Percentiles rank a stretch among this genome's conserved stretches.
Evolutionary conservation across 2,888 invertebrate species (phyloP).

Genomic region (Pyralis farinalis): DNA sequence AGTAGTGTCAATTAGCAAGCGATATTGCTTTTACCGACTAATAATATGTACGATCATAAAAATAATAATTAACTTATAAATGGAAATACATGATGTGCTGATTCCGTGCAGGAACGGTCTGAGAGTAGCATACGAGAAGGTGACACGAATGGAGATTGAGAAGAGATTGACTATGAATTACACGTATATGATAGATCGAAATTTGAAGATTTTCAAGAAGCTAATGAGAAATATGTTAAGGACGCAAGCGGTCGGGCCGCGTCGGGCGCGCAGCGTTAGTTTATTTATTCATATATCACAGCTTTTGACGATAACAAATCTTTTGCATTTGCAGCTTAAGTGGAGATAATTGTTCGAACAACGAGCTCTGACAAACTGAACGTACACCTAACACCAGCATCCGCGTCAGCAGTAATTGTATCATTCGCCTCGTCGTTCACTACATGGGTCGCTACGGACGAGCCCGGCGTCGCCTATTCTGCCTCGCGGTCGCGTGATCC

Average conservation of each 20-base stretch:
- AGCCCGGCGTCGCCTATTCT: not conserved
- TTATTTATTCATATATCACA: constrained; percentile 76
- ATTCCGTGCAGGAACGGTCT: constrained; percentile 37
- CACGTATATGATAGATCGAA: constrained; percentile 27
- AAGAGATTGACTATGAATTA: constrained; percentile 3
- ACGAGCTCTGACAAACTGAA: constrained; percentile 42
- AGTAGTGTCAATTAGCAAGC: constrained; percentile 18
- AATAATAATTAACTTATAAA: constrained; percentile 31
- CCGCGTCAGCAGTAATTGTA: constrained; percentile 24
- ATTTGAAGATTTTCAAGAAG: constrained; percentile 42
- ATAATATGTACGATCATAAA: constrained; percentile 21
- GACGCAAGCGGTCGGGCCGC: constrained; percentile 53
- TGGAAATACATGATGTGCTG: constrained; percentile 76
- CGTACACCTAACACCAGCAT: constrained; percentile 17
- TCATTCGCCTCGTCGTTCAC: not conserved
- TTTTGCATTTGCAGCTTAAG: constrained; percentile 78
- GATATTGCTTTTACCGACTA: constrained; percentile 14
- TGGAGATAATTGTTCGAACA: constrained; percentile 75
- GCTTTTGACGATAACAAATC: constrained; percentile 81
- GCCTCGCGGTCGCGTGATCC: constrained; percentile 10
- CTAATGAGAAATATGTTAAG: constrained; percentile 40
- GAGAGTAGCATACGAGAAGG: constrained; percentile 40
- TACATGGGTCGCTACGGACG: too few relatives aligned
- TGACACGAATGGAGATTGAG: not conserved
- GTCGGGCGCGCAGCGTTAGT: constrained; percentile 56